phyloP scores from a whole-genome alignment of 1,140 invertebrate species.

The Hylaeus volcanicus region DNA sequence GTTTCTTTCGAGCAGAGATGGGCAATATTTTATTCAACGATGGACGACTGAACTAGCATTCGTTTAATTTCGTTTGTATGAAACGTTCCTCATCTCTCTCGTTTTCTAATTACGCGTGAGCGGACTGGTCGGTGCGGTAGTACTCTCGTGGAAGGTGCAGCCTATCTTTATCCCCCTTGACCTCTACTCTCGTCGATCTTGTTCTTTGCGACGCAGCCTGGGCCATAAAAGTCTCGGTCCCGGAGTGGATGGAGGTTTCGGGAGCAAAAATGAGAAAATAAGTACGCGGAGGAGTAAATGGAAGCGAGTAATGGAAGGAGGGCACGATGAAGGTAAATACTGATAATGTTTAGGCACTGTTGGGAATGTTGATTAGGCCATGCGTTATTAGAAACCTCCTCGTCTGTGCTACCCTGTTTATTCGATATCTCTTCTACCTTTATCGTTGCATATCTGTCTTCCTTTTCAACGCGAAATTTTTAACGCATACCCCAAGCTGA shows the following conservation, averaged over 20 bases:
- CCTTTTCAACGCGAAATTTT: no score
- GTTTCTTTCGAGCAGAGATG: no score
- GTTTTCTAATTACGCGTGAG: background rate
- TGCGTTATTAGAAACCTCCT: conserved; percentile 45
- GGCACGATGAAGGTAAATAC: conserved; percentile 49
- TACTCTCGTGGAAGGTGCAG: background rate
- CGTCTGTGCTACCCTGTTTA: background rate
- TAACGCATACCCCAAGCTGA: background rate
- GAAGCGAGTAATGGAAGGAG: conserved; percentile 1
- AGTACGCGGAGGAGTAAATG: conserved; percentile 28
- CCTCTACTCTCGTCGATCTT: conserved; percentile 15
- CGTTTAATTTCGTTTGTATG: no score
- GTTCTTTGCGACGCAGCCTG: background rate
- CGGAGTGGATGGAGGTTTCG: background rate
- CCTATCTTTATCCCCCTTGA: background rate
- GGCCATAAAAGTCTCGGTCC: conserved; percentile 23
- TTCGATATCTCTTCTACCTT: background rate
- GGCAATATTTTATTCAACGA: no score
- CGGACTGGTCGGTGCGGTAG: background rate
- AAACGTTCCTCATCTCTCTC: no score
- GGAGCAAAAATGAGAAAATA: conserved; percentile 48
- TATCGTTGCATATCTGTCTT: no score
- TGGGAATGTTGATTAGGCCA: background rate
- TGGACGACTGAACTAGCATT: no score
- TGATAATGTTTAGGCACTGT: conserved; percentile 19